Evolutionary conservation across 2,888 invertebrate genomes (phyloP).

Genomic region (Clanis bilineata): DNA sequence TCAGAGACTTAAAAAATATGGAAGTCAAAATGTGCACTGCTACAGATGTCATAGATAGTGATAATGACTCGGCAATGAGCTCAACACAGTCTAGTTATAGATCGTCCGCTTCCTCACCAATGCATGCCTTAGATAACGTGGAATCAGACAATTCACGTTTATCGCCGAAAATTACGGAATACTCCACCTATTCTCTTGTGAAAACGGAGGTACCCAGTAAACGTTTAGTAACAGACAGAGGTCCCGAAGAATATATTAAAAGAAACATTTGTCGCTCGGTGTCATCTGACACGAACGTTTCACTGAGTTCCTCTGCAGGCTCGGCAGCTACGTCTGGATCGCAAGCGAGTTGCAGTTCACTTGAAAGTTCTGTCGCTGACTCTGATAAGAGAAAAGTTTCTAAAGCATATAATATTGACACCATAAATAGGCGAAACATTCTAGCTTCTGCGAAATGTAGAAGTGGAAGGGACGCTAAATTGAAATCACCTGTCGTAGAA

Average conservation of each 20-base stretch:
- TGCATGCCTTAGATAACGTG: conserved; percentile 83
- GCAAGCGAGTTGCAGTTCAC: conserved; percentile 86
- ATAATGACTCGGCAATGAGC: conserved; percentile 94
- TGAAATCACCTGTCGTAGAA: conserved; percentile 87
- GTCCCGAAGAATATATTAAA: conserved; percentile 73
- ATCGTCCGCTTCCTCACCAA: conserved; percentile 89
- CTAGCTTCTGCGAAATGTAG: conserved; percentile 93
- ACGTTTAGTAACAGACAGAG: conserved; percentile 55
- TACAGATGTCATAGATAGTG: conserved; percentile 86
- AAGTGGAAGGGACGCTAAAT: conserved; percentile 89
- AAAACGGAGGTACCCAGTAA: conserved; percentile 69
- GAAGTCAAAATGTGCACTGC: conserved; percentile 74
- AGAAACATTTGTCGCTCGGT: conserved; percentile 85
- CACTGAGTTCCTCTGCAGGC: conserved; percentile 85
- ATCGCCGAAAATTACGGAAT: conserved; percentile 71
- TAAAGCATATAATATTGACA: conserved; percentile 91
- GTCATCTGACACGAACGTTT: conserved; percentile 88
- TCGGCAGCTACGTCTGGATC: conserved; percentile 89
- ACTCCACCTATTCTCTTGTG: conserved; percentile 65
- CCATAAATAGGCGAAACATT: conserved; percentile 93
- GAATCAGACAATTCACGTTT: conserved; percentile 80
- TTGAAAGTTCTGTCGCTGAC: conserved; percentile 84
- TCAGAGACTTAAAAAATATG: conserved; percentile 66
- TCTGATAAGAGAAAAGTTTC: conserved; percentile 86
- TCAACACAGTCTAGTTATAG: conserved; percentile 91